Base-by-base conservation (phyloP, 1,140 invertebrate genomes). In the Holotrichia oblita region DNA sequence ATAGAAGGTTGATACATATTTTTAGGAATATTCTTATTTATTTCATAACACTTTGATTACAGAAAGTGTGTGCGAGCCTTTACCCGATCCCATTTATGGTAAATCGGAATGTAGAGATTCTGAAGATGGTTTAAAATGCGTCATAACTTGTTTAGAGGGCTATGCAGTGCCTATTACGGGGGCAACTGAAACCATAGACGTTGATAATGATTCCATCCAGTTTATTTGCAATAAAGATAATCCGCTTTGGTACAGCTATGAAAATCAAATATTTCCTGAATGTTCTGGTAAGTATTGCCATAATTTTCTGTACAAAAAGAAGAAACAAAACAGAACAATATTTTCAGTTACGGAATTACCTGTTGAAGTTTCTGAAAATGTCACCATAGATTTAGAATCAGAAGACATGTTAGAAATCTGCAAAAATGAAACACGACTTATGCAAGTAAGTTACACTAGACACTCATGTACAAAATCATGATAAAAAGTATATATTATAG, bases 261-360 rank as follows among this genome's bases (percentile, higher is more conserved):
- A 81, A 6, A 81, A 81, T 81, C 74, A 81, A 17, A 79, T 80
- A 7, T 87, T 87, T 87, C 85, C 91, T 0, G 91, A 93, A 81
- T 94, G 92, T 84, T 89, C 91, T 78, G 88, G 91, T 91, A 78
- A n/a, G 9, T 59, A 64, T 81, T 80, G n/a, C n/a, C n/a, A n/a
- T n/a, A n/a, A n/a, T 59, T 41, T n/a, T 1, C 0, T 4, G 6
- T 41, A 40, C 14, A 9, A 6, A 74, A n/a, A 14, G n/a, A 41
- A 17, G 0, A 7, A 2, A 14, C 14, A 40, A 42, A 41, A 34
- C 17, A 22, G 27, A 34, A 34, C 1, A 0, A 2, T 55, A 17
- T 10, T 77, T 81, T 81, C 72, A 80, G 81, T 84, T 20, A 84
- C 81, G 0, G 81, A 81, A 77, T 44, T 85, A 55, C 82, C 84